phyloP scores from a whole-genome alignment of 2,888 invertebrate species.

The Nemotelus pantherinus region DNA sequence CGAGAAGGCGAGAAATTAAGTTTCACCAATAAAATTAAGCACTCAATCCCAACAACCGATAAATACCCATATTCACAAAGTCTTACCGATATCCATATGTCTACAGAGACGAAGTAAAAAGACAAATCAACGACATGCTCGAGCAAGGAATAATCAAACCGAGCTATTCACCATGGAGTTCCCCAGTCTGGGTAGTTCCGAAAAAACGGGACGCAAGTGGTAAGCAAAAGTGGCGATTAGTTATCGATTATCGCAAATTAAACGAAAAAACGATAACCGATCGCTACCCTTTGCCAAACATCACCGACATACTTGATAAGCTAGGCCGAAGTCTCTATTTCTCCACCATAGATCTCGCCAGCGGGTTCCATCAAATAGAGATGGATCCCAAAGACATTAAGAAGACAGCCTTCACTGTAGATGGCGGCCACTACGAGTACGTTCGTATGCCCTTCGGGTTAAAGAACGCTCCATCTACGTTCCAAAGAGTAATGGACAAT shows the following conservation, averaged over 20 bases:
- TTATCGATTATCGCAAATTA: not conserved
- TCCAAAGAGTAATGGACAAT: slow-evolving; percentile 27
- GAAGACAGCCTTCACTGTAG: slow-evolving; percentile 55
- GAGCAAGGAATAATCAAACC: not conserved
- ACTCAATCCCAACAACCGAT: not conserved
- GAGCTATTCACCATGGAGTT: not conserved
- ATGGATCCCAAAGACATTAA: slow-evolving; percentile 52
- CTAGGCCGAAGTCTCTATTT: slow-evolving; percentile 56
- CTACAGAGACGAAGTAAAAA: not conserved
- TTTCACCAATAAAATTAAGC: not conserved
- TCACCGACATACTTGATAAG: slow-evolving; percentile 57
- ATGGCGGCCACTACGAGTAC: slow-evolving; percentile 43
- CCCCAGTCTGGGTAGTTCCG: not conserved
- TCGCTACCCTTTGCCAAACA: slow-evolving; percentile 19
- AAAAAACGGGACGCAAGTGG: not conserved
- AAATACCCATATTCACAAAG: not conserved
- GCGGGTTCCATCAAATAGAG: no score
- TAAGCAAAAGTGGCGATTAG: not conserved
- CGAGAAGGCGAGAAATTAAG: no score
- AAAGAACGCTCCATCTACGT: slow-evolving; percentile 43
- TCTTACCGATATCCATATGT: not conserved
- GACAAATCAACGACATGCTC: not conserved
- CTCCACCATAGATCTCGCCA: slow-evolving; percentile 45
- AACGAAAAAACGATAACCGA: no score
- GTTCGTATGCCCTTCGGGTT: slow-evolving; percentile 43